Percentiles rank a stretch among this genome's conserved stretches.
Evolutionary conservation across 2,797 vertebrate species (phyloP).

Genomic region (Gorsachius magnificus): DNA sequence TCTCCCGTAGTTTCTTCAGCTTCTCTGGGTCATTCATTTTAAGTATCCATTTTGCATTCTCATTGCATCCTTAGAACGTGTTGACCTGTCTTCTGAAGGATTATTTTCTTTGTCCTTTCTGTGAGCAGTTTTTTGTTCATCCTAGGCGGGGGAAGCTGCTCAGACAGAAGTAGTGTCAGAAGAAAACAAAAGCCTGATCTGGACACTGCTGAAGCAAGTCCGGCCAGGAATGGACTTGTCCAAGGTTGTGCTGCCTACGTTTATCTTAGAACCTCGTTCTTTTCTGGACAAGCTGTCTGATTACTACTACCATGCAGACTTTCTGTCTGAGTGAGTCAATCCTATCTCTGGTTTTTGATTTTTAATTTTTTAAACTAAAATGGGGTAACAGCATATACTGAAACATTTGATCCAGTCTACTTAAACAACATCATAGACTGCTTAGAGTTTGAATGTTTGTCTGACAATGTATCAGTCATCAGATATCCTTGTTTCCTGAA

Average conservation of each 20-base stretch:
- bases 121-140: slow-evolving; percentile 24
- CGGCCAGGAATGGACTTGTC: slow-evolving; percentile 97
- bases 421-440: not conserved
- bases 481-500: not conserved
- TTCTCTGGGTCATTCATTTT: not conserved
- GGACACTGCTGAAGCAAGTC: slow-evolving; percentile 96
- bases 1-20: not conserved
- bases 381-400: not conserved
- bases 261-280: slow-evolving; percentile 95
- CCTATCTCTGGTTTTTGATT: not conserved
- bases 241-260: slow-evolving; percentile 96
- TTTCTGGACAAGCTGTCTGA: slow-evolving; percentile 98
- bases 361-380: not conserved
- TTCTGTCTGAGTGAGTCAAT: slow-evolving; percentile 91
- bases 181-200: slow-evolving; percentile 98
- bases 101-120: not conserved
- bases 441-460: not conserved
- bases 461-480: not conserved
- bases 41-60: not conserved
- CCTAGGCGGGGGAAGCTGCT: slow-evolving; percentile 92
- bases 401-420: not conserved
- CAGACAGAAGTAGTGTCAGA: slow-evolving; percentile 98
- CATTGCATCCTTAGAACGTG: not conserved
- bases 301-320: slow-evolving; percentile 98
- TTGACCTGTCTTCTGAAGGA: not conserved